Conservation (phyloP, 30 jellyfish, hydroid and myxozoan genomes). For the Aurelia coerulea region DNA sequence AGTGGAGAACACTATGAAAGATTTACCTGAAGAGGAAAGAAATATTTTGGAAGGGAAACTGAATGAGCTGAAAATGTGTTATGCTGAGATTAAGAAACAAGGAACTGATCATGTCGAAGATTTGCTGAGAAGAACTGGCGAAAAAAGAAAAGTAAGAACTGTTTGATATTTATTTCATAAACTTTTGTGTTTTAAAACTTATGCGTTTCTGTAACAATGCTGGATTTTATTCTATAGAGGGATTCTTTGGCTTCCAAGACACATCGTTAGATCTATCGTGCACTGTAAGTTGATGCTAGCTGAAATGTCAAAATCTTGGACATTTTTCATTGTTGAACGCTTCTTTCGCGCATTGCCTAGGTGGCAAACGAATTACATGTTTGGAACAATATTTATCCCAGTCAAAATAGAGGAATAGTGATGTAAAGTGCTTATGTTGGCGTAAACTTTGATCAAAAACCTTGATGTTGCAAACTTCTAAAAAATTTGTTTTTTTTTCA, state of each 20-base stretch:
- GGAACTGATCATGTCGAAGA: slow-evolving; percentile 38
- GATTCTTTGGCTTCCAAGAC: background rate
- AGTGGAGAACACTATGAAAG: background rate
- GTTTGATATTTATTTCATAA: background rate
- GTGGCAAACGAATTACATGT: no score
- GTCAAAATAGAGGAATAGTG: no score
- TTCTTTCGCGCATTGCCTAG: no score
- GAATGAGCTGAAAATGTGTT: slow-evolving; percentile 26
- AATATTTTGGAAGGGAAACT: slow-evolving; percentile 15
- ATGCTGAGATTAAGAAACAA: slow-evolving; percentile 36
- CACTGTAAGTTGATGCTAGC: no score
- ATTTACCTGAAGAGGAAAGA: slow-evolving; percentile 38
- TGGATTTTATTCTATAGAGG: no score
- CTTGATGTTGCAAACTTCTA: no score
- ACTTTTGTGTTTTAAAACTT: background rate
- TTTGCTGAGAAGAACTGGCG: slow-evolving; percentile 7
- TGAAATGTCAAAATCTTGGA: no score
- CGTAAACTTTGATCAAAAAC: no score
- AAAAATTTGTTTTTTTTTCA: background rate
- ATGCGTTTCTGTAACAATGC: background rate
- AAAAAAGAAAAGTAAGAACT: slow-evolving; percentile 28
- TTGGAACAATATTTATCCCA: no score
- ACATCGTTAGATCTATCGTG: background rate
- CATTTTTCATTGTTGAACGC: no score
- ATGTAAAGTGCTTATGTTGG: no score